Conservation (phyloP, 2,113 vertebrate genomes). For the Perca schrenkii region DNA sequence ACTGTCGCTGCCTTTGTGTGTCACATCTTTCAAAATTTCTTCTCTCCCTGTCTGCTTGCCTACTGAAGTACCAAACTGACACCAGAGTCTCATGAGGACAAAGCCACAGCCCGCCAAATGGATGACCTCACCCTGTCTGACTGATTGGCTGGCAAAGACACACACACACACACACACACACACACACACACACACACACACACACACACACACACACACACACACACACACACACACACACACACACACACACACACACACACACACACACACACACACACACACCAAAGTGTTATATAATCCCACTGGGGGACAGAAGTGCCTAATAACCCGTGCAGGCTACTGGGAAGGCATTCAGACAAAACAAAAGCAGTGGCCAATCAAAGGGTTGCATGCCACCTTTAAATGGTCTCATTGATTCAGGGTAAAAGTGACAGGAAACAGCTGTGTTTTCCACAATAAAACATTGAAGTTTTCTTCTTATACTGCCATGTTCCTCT, state of each 20-base stretch:
- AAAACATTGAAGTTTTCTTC: neutral
- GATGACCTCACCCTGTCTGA: slow-evolving; percentile 66
- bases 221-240: slow-evolving; percentile 17
- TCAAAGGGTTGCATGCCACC: neutral
- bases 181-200: neutral
- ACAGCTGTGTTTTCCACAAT: neutral
- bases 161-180: slow-evolving; percentile 15
- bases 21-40: slow-evolving; percentile 20
- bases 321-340: slow-evolving; percentile 43
- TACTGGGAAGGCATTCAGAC: neutral
- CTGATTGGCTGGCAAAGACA: slow-evolving; percentile 35
- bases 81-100: slow-evolving; percentile 6
- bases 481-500: neutral
- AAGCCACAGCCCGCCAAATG: slow-evolving; percentile 20
- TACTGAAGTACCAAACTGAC: slow-evolving; percentile 44
- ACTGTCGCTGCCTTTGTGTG: slow-evolving; percentile 12
- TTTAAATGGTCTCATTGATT: slow-evolving; percentile 14
- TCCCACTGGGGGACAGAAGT: slow-evolving; percentile 39
- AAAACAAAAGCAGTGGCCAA: slow-evolving; percentile 16
- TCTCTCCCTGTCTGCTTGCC: slow-evolving; percentile 35
- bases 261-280: slow-evolving; percentile 7
- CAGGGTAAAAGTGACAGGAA: neutral
- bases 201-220: slow-evolving; percentile 10
- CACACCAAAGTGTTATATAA: slow-evolving; percentile 52
- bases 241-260: neutral